These are phyloP conservation scores for Microtus ochrogaster DNA, from an alignment of 2,113 vertebrate species.

Conservation along the genomic window DNA sequence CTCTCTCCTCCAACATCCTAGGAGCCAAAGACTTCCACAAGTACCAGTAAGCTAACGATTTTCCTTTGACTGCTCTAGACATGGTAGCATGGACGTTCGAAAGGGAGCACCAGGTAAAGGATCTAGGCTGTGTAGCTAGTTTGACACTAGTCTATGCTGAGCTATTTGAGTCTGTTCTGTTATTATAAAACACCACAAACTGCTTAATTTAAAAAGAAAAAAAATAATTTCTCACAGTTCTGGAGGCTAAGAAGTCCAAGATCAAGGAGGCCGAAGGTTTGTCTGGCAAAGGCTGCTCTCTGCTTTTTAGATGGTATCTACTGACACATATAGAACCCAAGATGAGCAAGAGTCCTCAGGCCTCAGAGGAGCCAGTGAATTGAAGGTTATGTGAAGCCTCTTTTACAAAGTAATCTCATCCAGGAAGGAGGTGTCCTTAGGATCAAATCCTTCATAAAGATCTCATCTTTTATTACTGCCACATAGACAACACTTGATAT, in stretches of 20 bases:
- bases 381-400: neutral
- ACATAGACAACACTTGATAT: neutral
- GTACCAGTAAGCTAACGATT: neutral
- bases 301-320: neutral
- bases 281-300: neutral
- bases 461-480: neutral
- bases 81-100: neutral
- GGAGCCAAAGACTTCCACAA: neutral
- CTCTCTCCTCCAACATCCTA: neutral
- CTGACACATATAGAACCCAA: neutral
- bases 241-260: neutral
- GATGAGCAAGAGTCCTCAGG: neutral
- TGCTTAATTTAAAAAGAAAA: neutral
- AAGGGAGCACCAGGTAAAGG: neutral
- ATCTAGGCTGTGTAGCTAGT: neutral
- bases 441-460: neutral
- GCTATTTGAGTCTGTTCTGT: neutral
- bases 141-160: neutral
- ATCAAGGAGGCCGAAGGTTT: neutral
- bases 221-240: neutral
- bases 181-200: neutral
- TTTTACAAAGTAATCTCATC: neutral
- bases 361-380: neutral
- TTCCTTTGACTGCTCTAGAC: neutral
- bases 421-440: neutral